Conservation (phyloP, 2,888 invertebrate genomes). For the Drosophila recens region DNA sequence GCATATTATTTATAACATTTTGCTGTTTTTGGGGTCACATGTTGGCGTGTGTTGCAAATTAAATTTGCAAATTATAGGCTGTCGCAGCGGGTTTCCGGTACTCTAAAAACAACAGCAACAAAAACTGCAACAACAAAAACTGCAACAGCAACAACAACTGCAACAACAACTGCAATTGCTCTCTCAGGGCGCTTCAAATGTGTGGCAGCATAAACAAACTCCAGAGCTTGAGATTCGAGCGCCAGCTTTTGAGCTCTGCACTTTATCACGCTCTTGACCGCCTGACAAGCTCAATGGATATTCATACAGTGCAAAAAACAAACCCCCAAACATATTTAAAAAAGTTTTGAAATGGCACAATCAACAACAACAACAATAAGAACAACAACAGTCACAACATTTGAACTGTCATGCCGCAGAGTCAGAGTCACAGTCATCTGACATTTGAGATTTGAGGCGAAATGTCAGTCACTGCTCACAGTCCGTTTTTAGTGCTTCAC, state of each 20-base stretch:
- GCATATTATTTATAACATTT: slow-evolving; percentile 78
- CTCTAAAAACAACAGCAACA: slow-evolving; percentile 25
- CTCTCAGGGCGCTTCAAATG: slow-evolving; percentile 59
- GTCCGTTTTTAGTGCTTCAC: slow-evolving; percentile 55
- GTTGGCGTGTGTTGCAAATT: slow-evolving; percentile 82
- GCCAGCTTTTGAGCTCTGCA: slow-evolving; percentile 55
- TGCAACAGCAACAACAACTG: slow-evolving; percentile 6
- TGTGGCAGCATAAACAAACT: slow-evolving; percentile 69
- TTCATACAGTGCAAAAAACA: slow-evolving; percentile 48
- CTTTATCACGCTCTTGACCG: slow-evolving; percentile 66
- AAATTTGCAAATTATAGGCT: slow-evolving; percentile 82
- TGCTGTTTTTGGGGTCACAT: slow-evolving; percentile 78
- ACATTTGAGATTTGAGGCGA: slow-evolving; percentile 77
- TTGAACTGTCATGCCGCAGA: slow-evolving; percentile 75
- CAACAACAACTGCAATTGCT: slow-evolving; percentile 18
- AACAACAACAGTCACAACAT: slow-evolving; percentile 56
- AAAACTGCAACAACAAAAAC: slow-evolving; percentile 25
- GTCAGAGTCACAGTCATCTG: slow-evolving; percentile 47
- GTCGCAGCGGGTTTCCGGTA: slow-evolving; percentile 78
- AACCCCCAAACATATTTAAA: slow-evolving; percentile 2
- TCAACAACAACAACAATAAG: slow-evolving; percentile 43
- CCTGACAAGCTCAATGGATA: slow-evolving; percentile 75
- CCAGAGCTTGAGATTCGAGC: slow-evolving; percentile 36
- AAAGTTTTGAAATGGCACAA: slow-evolving; percentile 58
- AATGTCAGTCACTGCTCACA: slow-evolving; percentile 74